Conservation (phyloP, 2,113 vertebrate species). For the Sclerurus mexicanus region DNA sequence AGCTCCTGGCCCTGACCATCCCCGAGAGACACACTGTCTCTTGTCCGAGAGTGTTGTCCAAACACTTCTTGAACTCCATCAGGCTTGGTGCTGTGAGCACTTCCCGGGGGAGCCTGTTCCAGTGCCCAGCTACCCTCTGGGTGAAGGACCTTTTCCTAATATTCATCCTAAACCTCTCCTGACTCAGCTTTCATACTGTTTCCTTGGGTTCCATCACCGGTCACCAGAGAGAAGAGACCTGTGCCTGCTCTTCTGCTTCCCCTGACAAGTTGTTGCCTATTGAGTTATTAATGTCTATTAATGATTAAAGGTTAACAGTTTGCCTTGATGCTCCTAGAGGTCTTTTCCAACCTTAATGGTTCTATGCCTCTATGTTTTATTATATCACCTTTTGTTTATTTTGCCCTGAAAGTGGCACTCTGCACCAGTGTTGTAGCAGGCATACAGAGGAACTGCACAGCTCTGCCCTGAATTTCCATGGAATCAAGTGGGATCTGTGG, state of each 20-base stretch:
- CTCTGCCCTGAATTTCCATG: background rate
- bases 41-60: background rate
- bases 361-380: background rate
- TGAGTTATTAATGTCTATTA: background rate
- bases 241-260: background rate
- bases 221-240: background rate
- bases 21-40: background rate
- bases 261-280: background rate
- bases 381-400: background rate
- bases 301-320: background rate
- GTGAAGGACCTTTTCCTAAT: background rate
- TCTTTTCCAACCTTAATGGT: background rate
- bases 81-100: background rate
- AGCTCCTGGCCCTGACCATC: background rate
- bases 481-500: background rate
- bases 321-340: background rate
- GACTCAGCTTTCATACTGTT: background rate
- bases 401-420: background rate
- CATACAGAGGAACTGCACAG: rapidly evolving
- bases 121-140: background rate
- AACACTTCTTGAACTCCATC: background rate
- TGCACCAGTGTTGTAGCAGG: rapidly evolving
- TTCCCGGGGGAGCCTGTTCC: background rate
- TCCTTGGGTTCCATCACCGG: background rate
- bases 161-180: background rate